Base-by-base conservation (phyloP, 2,888 invertebrate genomes). In the Eremobia ochroleuca region DNA sequence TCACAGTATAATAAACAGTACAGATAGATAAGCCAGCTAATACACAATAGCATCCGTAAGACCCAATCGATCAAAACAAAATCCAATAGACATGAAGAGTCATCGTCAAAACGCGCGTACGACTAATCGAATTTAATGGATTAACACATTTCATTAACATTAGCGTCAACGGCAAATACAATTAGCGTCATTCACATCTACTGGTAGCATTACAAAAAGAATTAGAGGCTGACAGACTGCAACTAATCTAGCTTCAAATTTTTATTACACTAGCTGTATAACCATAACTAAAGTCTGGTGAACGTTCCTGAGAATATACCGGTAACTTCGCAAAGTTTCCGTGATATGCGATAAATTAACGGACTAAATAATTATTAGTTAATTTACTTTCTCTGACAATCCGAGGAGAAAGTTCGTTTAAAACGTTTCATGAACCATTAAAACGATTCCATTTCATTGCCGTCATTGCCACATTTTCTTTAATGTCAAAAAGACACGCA, bases 131-230 rank as follows among this genome's bases (percentile, higher is more conserved):
- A 87, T 84, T 84, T 64, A 75, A 66, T 28, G 31, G 70, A 87
- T 84, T 84, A 84, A 65, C 83, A 79, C 66, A 66, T 66, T 86
- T 69, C 79, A 84, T 77, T 83, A 86, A 43, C 69, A 72, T 69
- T 64, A 62, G 28, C 58, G 74, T 73, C 74, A 70, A 59, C 46
- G 28, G 84, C 72, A 83, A 83, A 86, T 75, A 66, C 67, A 84
- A 84, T 84, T 84, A 79, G 75, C 64, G 49, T 67, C 13, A 73
- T 79, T 73, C 62, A 37, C 76, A 81, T 67, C 11, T 58, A 52
- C 28, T 40, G 40, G 52, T 18, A 34, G 15, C 25, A 40, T 70
- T 73, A 70, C 58, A 74, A 65, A 73, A 76, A 52, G 4, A 59
- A 75, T 58, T 68, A 82, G 64, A 52, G 34, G 9, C n/a, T 66